These are phyloP conservation scores for Marmota monax DNA, from an alignment of 2,113 vertebrate genomes.

Conservation along the genomic window DNA sequence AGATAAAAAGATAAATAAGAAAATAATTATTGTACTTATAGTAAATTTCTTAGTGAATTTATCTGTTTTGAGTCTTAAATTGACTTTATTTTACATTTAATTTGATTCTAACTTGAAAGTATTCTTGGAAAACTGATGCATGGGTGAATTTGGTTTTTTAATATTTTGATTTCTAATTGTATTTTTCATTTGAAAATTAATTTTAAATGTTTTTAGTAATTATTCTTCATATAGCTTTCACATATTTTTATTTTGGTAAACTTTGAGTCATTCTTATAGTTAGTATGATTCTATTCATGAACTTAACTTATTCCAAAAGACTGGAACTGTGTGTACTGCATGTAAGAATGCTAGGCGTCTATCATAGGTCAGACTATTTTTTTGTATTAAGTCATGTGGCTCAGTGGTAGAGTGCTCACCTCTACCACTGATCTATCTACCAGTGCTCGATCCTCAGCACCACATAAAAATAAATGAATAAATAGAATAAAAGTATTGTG, in stretches of 20 bases:
- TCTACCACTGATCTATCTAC: too few relatives aligned
- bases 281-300: background rate
- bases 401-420: too few relatives aligned
- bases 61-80: background rate
- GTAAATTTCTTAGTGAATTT: background rate
- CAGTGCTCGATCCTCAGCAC: too few relatives aligned
- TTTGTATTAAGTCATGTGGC: background rate
- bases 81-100: slow-evolving; percentile 19
- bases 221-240: slow-evolving; percentile 20
- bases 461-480: too few relatives aligned
- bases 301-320: background rate
- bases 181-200: slow-evolving; percentile 50
- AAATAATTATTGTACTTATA: background rate
- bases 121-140: background rate
- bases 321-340: background rate
- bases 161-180: slow-evolving; percentile 8
- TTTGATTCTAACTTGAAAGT: slow-evolving; percentile 43
- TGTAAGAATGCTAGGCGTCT: background rate
- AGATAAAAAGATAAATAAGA: background rate
- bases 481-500: too few relatives aligned
- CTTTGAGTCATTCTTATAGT: slow-evolving; percentile 31
- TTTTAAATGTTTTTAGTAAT: slow-evolving; percentile 2
- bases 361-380: background rate
- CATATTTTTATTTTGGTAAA: slow-evolving; percentile 34
- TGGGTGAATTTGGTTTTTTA: slow-evolving; percentile 19